Conservation (phyloP, 2,888 invertebrate species). For the Drosophila pegasa region DNA sequence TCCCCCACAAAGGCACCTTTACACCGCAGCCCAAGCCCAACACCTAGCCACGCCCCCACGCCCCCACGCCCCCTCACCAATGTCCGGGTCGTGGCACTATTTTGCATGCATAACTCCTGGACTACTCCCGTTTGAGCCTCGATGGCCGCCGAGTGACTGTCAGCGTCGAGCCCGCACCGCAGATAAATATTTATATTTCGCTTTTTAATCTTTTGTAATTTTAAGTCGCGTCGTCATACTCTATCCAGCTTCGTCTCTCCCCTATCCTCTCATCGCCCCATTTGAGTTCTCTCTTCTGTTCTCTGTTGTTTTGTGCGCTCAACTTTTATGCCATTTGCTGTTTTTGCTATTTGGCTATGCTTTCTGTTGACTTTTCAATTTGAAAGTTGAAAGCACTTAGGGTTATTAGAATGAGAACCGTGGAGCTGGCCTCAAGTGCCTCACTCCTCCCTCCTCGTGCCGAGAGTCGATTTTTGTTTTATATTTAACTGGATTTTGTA, state of each 20-base stretch:
- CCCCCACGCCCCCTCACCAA: neutral
- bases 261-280: neutral
- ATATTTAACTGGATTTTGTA: constrained; percentile 39
- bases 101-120: constrained; percentile 64
- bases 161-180: constrained; percentile 65
- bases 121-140: constrained; percentile 22
- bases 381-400: constrained; percentile 81
- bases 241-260: constrained; percentile 6
- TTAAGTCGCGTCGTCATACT: constrained; percentile 75
- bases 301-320: constrained; percentile 52
- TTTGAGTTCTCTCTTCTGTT: constrained; percentile 6
- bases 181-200: constrained; percentile 81
- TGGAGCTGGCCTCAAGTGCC: constrained; percentile 66
- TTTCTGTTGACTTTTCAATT: constrained; percentile 81
- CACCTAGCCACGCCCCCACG: neutral
- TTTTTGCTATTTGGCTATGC: constrained; percentile 77
- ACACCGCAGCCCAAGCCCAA: constrained; percentile 40
- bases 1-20: constrained; percentile 69
- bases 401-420: constrained; percentile 75
- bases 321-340: constrained; percentile 71
- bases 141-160: constrained; percentile 29
- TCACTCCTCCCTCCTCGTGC: constrained; percentile 11
- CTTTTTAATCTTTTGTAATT: constrained; percentile 82
- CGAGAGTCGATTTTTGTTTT: constrained; percentile 30
- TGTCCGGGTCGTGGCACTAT: constrained; percentile 44